Evolutionary conservation across 2,888 invertebrate genomes (phyloP).

Genomic region (Morpho achilles): DNA sequence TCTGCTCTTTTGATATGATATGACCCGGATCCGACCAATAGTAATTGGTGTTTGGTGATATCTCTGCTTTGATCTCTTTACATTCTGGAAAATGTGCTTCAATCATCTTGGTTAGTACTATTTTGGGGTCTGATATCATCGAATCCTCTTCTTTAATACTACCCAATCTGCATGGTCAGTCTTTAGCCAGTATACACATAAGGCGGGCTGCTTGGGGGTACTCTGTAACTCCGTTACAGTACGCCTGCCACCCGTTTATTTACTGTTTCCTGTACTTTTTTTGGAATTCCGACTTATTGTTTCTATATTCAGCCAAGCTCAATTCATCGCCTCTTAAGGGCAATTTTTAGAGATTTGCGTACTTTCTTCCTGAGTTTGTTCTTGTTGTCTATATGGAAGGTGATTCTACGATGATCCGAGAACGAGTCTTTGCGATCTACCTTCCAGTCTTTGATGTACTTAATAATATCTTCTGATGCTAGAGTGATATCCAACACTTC

Average conservation of each 20-base stretch:
- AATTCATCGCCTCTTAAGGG: neutral
- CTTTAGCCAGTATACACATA: neutral
- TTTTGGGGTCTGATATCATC: neutral
- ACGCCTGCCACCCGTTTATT: neutral
- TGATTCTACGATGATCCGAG: neutral
- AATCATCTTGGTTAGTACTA: neutral
- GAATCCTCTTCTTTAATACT: neutral
- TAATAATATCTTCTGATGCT: neutral
- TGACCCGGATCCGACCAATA: neutral
- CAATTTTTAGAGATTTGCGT: too few relatives aligned
- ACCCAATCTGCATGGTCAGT: neutral
- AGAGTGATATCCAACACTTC: neutral
- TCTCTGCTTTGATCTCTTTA: neutral
- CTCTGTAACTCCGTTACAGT: neutral
- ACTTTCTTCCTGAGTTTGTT: neutral
- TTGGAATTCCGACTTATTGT: neutral
- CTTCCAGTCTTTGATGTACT: neutral
- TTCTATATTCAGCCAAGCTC: neutral
- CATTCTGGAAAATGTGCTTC: neutral
- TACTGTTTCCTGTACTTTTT: neutral
- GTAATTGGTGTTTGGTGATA: neutral
- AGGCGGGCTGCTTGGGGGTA: neutral
- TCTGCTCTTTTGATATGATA: neutral
- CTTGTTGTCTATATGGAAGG: neutral
- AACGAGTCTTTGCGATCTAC: neutral